phyloP scores from a whole-genome alignment of 2,113 vertebrate species.

The Herpailurus yagouaroundi region DNA sequence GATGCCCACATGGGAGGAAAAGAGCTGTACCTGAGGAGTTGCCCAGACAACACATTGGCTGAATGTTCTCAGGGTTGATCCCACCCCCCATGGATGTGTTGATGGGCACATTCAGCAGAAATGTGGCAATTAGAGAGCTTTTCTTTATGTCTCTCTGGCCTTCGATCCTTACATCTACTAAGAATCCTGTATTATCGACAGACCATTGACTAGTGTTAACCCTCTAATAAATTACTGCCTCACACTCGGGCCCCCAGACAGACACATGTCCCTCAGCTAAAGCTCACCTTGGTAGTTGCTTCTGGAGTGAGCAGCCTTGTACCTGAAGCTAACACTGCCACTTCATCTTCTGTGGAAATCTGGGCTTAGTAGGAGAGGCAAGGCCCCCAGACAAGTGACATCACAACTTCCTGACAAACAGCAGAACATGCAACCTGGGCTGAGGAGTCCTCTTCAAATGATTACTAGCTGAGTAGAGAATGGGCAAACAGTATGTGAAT shows the following conservation, averaged over 20 bases:
- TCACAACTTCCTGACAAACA: constrained; percentile 62
- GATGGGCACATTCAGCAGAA: not conserved
- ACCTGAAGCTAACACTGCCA: constrained; percentile 66
- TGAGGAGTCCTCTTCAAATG: constrained; percentile 64
- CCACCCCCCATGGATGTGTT: not conserved
- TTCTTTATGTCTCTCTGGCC: not conserved
- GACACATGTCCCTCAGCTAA: constrained; percentile 19
- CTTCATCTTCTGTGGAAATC: constrained; percentile 24
- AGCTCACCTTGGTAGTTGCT: constrained; percentile 47
- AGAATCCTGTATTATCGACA: not conserved
- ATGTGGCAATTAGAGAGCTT: not conserved
- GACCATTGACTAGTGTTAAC: not conserved
- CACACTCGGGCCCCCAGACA: not conserved
- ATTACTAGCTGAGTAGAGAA: not conserved
- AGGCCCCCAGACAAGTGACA: constrained; percentile 12
- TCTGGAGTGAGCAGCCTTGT: constrained; percentile 54
- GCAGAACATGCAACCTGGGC: constrained; percentile 67
- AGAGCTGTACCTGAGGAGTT: rapidly evolving
- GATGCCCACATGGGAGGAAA: not conserved
- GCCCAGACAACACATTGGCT: not conserved
- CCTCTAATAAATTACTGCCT: not conserved
- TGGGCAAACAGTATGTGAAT: constrained; percentile 21
- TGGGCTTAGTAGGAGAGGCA: constrained; percentile 67
- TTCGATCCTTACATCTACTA: not conserved
- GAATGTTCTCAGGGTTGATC: not conserved